Base-by-base conservation (phyloP, 1,140 invertebrate genomes). In the Drosophila nasuta region DNA sequence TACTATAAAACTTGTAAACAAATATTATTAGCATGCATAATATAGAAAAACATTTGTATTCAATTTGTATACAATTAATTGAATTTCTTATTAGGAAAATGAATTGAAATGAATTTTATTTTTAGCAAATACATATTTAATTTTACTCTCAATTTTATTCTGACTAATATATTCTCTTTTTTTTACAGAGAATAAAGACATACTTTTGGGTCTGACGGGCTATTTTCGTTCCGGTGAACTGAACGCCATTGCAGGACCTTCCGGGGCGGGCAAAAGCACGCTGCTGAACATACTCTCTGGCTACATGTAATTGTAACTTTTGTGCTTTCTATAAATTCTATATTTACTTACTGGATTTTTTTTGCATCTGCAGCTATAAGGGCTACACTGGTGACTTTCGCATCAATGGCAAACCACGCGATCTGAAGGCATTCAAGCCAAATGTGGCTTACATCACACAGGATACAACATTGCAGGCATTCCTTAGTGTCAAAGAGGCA, bases 401-500 rank as follows among this genome's bases (percentile, higher is more conserved):
- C 33, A 92, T 97, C 1, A 98, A 98, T 85, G 96, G 96, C 1
- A 93, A 93, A 13, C 92, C 94, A 5, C 93, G 98, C 45, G 95
- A 97, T 91, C 94, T 94, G 28, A 94, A 95, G 48, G 94, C 95
- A 67, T 98, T 98, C 91, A 94, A 97, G 38, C 95, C 96, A 83
- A 95, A 96, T 77, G 97, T 97, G 0, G 97, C 97, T 64, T 99
- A 98, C 89, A 98, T 98, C 67, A 97, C 97, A 93, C 98, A 98
- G 92, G 96, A 98, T 79, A 97, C 98, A 82, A 94, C 96, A 79
- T 93, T 99, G 5, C 96, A 98, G 66, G 95, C 96, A 0, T 94
- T 97, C 77, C 94, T 99, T 1, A 97, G 96, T 0, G 97, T 98
- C 0, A 93, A 95, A 33, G 98, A 99, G 93, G 96, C 97, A 2